A percentile compares a stretch with the other conserved stretches of the same genome.
phyloP scores from a whole-genome alignment of 2,888 invertebrate species.

The Carterocephalus palaemon region DNA sequence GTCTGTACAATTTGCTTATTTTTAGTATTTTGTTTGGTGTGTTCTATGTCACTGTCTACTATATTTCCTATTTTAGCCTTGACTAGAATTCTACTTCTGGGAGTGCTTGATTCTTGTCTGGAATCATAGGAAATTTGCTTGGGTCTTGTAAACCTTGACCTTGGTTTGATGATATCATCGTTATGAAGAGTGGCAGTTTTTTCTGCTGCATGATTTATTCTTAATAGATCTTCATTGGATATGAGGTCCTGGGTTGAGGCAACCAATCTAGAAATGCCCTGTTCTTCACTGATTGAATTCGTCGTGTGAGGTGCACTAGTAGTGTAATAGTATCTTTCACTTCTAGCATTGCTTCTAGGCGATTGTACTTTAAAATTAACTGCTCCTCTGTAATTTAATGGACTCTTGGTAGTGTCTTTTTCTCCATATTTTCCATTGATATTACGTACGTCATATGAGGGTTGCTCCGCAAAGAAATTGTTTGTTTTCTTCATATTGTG shows the following conservation, averaged over 20 bases:
- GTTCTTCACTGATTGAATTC: slow-evolving; percentile 42
- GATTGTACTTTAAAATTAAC: slow-evolving; percentile 53
- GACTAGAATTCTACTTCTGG: slow-evolving; percentile 51
- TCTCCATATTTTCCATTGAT: slow-evolving; percentile 57
- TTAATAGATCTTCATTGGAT: slow-evolving; percentile 80
- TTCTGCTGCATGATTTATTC: slow-evolving; percentile 78
- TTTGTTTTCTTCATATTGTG: slow-evolving; percentile 44
- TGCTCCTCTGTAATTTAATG: slow-evolving; percentile 47
- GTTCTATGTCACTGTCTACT: slow-evolving; percentile 45
- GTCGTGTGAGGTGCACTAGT: slow-evolving; percentile 41
- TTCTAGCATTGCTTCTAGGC: slow-evolving; percentile 49
- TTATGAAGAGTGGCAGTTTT: slow-evolving; percentile 46
- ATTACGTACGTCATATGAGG: slow-evolving; percentile 43
- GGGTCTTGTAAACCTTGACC: slow-evolving; percentile 41
- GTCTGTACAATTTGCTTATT: slow-evolving; percentile 35
- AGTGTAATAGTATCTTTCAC: slow-evolving; percentile 56
- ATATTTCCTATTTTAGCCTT: slow-evolving; percentile 61
- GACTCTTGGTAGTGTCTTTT: slow-evolving; percentile 42
- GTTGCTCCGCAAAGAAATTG: slow-evolving; percentile 42
- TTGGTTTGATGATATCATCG: slow-evolving; percentile 60
- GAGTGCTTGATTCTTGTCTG: slow-evolving; percentile 33
- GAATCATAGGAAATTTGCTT: slow-evolving; percentile 36
- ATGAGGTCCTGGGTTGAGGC: slow-evolving; percentile 80
- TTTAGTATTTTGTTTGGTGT: slow-evolving; percentile 35
- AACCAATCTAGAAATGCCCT: slow-evolving; percentile 71